A percentile compares a stretch with the other conserved stretches of the same genome.
These are phyloP conservation scores for Mythimna ferrago DNA, from an alignment of 2,888 invertebrate species.

Conservation along the genomic window DNA sequence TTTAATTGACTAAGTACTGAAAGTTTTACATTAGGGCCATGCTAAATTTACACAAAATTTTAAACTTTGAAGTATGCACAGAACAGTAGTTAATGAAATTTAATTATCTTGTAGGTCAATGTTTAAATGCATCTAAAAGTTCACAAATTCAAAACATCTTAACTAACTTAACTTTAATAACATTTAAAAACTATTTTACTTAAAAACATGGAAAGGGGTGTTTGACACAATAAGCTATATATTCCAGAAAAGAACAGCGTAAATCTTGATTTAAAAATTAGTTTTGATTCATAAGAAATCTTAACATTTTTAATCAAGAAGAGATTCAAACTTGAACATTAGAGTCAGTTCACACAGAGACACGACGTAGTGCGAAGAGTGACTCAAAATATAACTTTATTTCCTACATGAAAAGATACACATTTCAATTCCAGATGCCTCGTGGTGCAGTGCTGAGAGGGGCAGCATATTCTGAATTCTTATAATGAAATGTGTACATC, in stretches of 20 bases:
- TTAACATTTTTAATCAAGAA: no score
- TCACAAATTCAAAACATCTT: constrained; percentile 15
- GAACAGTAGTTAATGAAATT: constrained; percentile 3
- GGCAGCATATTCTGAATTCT: no score
- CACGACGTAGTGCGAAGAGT: no score
- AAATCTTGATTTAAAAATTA: not conserved
- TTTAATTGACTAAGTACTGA: not conserved
- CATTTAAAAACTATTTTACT: no score
- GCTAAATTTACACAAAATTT: constrained; percentile 3
- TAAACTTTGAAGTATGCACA: constrained; percentile 26
- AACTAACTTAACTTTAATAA: not conserved
- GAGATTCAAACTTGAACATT: not conserved
- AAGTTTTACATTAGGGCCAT: constrained; percentile 10
- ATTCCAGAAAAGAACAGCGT: not conserved
- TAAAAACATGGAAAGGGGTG: not conserved
- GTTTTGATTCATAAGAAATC: not conserved
- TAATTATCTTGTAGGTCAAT: no score
- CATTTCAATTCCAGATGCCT: no score
- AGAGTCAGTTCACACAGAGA: no score
- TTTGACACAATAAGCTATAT: not conserved
- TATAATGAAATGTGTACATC: no score
- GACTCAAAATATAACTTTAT: no score
- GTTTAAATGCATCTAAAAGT: constrained; percentile 44
- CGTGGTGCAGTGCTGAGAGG: no score
- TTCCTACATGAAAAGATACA: no score